Percentiles rank a stretch among this genome's conserved stretches.
These are phyloP conservation scores for Frankliniella fusca DNA, from an alignment of 2,888 invertebrate species.

Conservation along the genomic window DNA sequence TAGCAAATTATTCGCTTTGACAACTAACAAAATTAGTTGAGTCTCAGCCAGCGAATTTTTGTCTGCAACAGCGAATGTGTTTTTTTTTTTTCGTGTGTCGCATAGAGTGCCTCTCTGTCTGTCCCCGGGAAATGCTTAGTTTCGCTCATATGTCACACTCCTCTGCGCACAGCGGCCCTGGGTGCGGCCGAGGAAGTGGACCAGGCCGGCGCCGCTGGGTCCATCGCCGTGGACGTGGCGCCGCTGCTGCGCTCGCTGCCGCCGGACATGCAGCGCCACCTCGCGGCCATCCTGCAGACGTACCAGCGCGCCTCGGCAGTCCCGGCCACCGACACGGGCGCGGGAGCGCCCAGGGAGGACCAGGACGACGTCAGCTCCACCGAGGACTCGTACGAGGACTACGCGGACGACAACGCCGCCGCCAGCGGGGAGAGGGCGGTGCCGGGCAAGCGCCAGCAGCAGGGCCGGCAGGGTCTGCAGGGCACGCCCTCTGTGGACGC, in stretches of 20 bases:
- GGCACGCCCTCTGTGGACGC: not conserved
- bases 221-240: conserved; percentile 3
- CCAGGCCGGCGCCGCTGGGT: not conserved
- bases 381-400: not conserved
- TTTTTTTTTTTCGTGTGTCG: not conserved
- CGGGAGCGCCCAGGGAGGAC: not conserved
- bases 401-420: not conserved
- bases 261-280: conserved; percentile 14
- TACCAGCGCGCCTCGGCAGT: not conserved
- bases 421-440: not conserved
- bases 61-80: no score
- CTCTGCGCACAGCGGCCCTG: no score
- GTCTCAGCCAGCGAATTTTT: no score
- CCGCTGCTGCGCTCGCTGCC: conserved; percentile 16
- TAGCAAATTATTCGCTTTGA: no score
- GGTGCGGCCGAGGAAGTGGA: no score
- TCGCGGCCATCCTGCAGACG: conserved; percentile 11
- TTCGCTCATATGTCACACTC: no score
- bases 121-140: no score
- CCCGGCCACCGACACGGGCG: not conserved
- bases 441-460: not conserved
- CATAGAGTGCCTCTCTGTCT: not conserved
- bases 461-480: not conserved
- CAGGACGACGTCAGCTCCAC: not conserved
- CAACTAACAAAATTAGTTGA: no score